A percentile compares a stretch with the other conserved stretches of the same genome.
Evolutionary conservation across 2,888 invertebrate genomes (phyloP).

Genomic region (Taenaris catops): DNA sequence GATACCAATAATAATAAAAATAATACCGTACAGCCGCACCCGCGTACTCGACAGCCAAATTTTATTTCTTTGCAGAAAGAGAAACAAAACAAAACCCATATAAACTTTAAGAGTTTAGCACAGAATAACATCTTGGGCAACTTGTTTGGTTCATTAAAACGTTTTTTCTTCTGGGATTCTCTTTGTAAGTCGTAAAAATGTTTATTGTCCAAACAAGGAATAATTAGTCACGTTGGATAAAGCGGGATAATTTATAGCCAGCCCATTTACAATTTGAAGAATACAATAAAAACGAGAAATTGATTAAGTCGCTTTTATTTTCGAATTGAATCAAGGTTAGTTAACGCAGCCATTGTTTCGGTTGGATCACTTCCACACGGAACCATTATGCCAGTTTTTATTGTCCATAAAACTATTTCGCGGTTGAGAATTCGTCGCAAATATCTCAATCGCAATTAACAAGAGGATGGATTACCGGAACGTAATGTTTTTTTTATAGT

Average conservation of each 20-base stretch:
- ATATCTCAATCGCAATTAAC: constrained; percentile 40
- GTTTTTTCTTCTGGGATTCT: not conserved
- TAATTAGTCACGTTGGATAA: too few species aligned
- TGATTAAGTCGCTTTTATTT: too few species aligned
- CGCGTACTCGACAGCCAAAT: too few species aligned
- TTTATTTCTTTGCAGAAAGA: too few species aligned
- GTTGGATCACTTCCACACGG: not conserved
- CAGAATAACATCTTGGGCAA: constrained; percentile 1
- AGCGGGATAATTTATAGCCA: too few species aligned
- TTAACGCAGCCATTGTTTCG: not conserved
- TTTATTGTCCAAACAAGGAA: constrained; percentile 1
- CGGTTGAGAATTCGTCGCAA: constrained; percentile 8
- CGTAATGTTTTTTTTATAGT: constrained; percentile 46
- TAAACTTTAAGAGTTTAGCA: too few species aligned
- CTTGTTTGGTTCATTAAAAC: constrained; percentile 8
- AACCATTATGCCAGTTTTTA: not conserved
- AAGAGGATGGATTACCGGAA: constrained; percentile 53
- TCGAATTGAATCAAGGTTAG: not conserved
- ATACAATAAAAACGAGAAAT: too few species aligned
- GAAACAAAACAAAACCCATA: too few species aligned
- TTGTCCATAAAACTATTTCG: not conserved
- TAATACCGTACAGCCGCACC: too few species aligned
- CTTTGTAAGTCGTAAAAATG: constrained; percentile 2
- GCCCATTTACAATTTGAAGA: too few species aligned
- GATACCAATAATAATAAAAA: too few species aligned